Conservation (phyloP, 2,888 invertebrate species). For the Chloroclysta siterata region DNA sequence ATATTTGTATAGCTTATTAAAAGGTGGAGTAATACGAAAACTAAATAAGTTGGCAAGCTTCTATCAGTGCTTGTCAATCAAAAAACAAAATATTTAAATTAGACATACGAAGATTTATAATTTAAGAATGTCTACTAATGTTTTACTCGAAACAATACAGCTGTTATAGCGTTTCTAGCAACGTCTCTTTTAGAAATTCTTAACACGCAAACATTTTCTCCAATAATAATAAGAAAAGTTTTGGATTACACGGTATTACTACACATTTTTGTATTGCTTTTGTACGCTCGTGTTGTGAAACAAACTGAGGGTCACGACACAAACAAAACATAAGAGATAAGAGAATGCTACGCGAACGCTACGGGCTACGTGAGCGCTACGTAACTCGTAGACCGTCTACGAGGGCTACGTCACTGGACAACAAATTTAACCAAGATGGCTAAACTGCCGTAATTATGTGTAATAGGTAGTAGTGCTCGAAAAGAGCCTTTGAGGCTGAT, state of each 20-base stretch:
- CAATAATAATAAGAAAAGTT: no score
- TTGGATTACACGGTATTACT: slow-evolving; percentile 3
- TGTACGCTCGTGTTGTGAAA: slow-evolving; percentile 20
- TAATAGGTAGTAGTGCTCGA: no score
- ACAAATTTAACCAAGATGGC: neutral
- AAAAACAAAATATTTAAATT: no score
- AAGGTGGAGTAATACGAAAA: slow-evolving; percentile 19
- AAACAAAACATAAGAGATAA: slow-evolving; percentile 37
- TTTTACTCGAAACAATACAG: no score
- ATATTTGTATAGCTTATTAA: slow-evolving; percentile 5
- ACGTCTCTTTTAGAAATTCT: no score
- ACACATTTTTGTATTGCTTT: slow-evolving; percentile 13
- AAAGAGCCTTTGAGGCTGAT: no score
- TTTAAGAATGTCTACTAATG: no score
- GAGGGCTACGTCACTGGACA: slow-evolving; percentile 18
- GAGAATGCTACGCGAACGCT: slow-evolving; percentile 22
- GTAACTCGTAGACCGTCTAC: slow-evolving; percentile 16
- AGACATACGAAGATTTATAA: no score
- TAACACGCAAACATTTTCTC: no score
- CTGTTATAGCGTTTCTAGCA: no score
- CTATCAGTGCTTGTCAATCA: no score
- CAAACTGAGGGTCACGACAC: slow-evolving; percentile 30
- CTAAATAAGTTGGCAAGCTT: neutral
- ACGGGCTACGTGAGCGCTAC: slow-evolving; percentile 29
- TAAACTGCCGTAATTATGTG: no score